Base-by-base conservation (phyloP, 1,140 invertebrate species). In the Caenorhabditis brenneri region DNA sequence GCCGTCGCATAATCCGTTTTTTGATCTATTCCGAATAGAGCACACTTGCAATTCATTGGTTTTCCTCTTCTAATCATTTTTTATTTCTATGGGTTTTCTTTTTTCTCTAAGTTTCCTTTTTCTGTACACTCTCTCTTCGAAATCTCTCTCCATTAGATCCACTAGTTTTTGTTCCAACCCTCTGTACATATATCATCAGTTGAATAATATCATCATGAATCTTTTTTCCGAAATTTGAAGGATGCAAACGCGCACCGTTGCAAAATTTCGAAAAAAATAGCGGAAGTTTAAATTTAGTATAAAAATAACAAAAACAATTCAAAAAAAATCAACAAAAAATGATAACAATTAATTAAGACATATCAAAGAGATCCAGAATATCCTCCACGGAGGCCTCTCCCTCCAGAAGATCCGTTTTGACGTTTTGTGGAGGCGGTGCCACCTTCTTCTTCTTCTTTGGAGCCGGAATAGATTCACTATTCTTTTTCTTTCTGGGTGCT, bases 381-480 rank as follows among this genome's bases (percentile, higher is more conserved):
- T 85, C 84, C 19, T 85, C 80, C 9, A 85, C 84, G 0, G 80
- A 82, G 6, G 65, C 31, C 78, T 85, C 84, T 22, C 84, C 84
- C 22, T 81, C 84, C 16, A 51, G 24, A 15, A 85, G 80, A 24
- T 48, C n/a, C 12, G 81, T 82, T 33, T 69, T 46, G 19, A 51
- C 24, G 3, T 46, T 22, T 6, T 48, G 15, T n/a, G n/a, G n/a
- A n/a, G n/a, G n/a, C n/a, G n/a, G n/a, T 19, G 27, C 24, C 22
- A 36, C 19, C 33, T 29, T 31, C 29, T 69, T 69, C 46, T 42
- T 36, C 46, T 82, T 82, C 60, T 81, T 81, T n/a, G 29, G 33
- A 10, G n/a, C 22, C 15, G 81, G 36, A 48, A 19, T 69, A n/a
- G 22, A 69, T 24, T 81, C 81, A 29, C 36, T 33, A 15, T 29